phyloP scores from a whole-genome alignment of 2,888 invertebrate species.

The Pseudoips prasinana region DNA sequence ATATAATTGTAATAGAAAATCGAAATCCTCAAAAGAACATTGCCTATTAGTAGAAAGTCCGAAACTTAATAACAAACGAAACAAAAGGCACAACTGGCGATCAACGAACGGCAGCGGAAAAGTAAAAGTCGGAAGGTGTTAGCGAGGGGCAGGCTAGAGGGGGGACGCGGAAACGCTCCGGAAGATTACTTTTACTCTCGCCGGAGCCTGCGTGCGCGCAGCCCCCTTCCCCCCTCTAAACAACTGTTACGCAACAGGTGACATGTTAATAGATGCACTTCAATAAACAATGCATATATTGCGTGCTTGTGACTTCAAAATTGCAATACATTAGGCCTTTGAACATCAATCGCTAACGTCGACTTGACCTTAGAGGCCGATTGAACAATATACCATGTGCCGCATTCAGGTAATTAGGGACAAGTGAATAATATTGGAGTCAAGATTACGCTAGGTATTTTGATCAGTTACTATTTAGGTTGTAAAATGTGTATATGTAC shows the following conservation, averaged over 20 bases:
- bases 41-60: conserved; percentile 11
- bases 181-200: conserved; percentile 75
- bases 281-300: conserved; percentile 3
- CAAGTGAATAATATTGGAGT: too few species aligned
- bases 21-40: too few species aligned
- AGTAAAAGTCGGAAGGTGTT: conserved; percentile 72
- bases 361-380: background rate
- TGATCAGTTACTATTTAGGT: too few species aligned
- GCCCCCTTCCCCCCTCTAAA: conserved; percentile 4
- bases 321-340: background rate
- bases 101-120: conserved; percentile 44
- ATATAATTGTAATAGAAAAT: too few species aligned
- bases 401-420: too few species aligned
- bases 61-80: conserved; percentile 5
- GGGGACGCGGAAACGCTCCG: conserved; percentile 58
- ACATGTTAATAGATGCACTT: conserved; percentile 7
- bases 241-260: conserved; percentile 19
- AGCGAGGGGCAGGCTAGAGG: conserved; percentile 16
- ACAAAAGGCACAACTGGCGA: conserved; percentile 5
- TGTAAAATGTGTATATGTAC: too few species aligned
- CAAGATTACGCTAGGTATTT: too few species aligned
- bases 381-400: background rate
- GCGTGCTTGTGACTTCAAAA: conserved; percentile 8
- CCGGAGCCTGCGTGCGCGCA: conserved; percentile 34
- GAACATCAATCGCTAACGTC: background rate